A percentile compares a stretch with the other conserved stretches of the same genome.
These are phyloP conservation scores for Drosophila limbata DNA, from an alignment of 2,888 invertebrate genomes.

Conservation along the genomic window DNA sequence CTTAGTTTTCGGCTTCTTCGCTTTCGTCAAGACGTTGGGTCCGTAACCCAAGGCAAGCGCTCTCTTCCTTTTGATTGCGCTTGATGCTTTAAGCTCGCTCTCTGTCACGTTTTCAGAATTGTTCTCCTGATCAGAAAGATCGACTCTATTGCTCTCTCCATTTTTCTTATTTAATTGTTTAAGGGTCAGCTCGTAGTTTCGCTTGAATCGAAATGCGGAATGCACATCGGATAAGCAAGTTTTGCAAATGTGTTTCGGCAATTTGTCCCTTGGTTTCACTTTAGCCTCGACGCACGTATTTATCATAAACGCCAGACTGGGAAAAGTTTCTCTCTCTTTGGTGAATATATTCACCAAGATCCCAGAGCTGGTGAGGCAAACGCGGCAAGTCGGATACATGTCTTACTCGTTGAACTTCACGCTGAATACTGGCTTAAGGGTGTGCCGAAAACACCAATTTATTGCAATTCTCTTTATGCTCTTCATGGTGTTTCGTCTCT, in stretches of 20 bases:
- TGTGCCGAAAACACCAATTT: background rate
- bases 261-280: background rate
- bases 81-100: background rate
- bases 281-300: conserved; percentile 4
- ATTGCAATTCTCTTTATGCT: background rate
- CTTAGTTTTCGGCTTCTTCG: background rate
- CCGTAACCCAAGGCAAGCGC: background rate
- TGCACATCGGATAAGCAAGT: conserved; percentile 6
- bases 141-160: background rate
- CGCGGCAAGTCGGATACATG: conserved; percentile 13
- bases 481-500: background rate
- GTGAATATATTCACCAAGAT: conserved; percentile 4
- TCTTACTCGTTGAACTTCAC: conserved; percentile 1
- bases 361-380: conserved; percentile 9
- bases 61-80: background rate
- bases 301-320: conserved; percentile 13
- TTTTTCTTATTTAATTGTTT: background rate
- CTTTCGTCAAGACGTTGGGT: background rate
- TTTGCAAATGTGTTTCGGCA: conserved; percentile 3
- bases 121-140: background rate
- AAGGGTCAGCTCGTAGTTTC: conserved; percentile 8
- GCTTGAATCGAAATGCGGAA: conserved; percentile 4
- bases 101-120: background rate
- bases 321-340: background rate
- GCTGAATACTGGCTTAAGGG: background rate